Percentiles rank a stretch among this genome's conserved stretches.
Evolutionary conservation across 1,140 invertebrate species (phyloP).

Genomic region (Caenorhabditis tropicalis): DNA sequence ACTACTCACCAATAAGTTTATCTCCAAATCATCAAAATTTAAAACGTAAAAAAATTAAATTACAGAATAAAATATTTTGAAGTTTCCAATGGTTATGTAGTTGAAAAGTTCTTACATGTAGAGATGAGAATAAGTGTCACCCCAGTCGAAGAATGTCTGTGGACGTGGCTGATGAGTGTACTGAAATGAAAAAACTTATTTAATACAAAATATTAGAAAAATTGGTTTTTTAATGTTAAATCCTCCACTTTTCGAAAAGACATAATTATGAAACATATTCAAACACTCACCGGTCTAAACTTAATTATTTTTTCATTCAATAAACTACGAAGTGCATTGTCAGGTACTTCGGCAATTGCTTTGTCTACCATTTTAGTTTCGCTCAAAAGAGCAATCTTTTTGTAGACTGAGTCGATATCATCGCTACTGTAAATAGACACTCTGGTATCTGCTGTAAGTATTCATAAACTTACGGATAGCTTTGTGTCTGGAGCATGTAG

Average conservation of each 20-base stretch:
- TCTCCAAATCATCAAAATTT: no score
- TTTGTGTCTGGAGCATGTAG: not conserved
- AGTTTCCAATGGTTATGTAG: no score
- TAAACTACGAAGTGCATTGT: not conserved
- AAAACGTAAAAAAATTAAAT: not conserved
- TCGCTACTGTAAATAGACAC: not conserved
- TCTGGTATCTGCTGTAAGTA: not conserved
- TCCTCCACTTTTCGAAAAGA: no score
- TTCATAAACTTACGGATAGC: not conserved
- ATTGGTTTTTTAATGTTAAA: no score
- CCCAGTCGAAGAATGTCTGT: constrained; percentile 18
- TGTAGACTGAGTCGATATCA: constrained; percentile 24
- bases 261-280: no score
- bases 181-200: not conserved
- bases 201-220: no score
- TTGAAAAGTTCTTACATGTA: not conserved
- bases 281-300: not conserved
- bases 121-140: not conserved
- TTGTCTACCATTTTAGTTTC: not conserved
- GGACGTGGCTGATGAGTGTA: not conserved
- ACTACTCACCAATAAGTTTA: no score
- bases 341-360: not conserved
- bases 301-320: not conserved
- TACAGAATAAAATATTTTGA: not conserved
- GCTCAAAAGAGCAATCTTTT: not conserved